Base-by-base conservation (phyloP, 2,113 vertebrate species). In the Lampris incognitus region DNA sequence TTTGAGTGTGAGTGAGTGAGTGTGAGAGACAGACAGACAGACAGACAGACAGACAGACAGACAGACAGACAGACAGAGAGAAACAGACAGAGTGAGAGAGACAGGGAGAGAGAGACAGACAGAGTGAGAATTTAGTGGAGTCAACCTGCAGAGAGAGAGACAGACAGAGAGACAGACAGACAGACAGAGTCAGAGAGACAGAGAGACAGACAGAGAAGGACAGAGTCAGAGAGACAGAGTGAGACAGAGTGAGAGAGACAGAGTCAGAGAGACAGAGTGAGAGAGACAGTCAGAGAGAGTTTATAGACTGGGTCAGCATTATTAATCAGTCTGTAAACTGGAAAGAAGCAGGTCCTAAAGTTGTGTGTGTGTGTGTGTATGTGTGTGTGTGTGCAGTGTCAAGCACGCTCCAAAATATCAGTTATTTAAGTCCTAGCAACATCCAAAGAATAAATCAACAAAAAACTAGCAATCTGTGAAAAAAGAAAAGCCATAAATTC, bases 351-450 rank as follows among this genome's bases (percentile, higher is more conserved):
- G 85, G 84, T 85, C 71, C 39, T 52, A 37, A 6, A 73, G 74
- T 82, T 76, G 3, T 46, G 54, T 69, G 24, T 50, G 11, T 59
- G 44, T 58, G 9, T 58, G 42, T 66, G 52, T 60, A 39, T 73
- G 71, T 24, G 51, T 56, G 58, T 63, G 50, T 40, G 66, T 69
- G 65, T n/a, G 52, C 73, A 68, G 7, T 50, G 4, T 9, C 13
- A 9, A 38, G 56, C 60, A 13, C 0, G 13, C 63, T 72, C 58
- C 50, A 63, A 81, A 79, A 76, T 74, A 56, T 78, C 63, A 46
- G 67, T 8, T 61, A 75, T 75, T 81, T 76, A 0, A n/a, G 50
- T 56, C 84, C 58, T 85, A 79, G 90, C 89, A 91, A 89, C 89
- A 57, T 58, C 39, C 38, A 78, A 57, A 72, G 56, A 50, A 82